Base-by-base conservation (phyloP, 1,140 invertebrate species). In the Chelonus insularis region DNA sequence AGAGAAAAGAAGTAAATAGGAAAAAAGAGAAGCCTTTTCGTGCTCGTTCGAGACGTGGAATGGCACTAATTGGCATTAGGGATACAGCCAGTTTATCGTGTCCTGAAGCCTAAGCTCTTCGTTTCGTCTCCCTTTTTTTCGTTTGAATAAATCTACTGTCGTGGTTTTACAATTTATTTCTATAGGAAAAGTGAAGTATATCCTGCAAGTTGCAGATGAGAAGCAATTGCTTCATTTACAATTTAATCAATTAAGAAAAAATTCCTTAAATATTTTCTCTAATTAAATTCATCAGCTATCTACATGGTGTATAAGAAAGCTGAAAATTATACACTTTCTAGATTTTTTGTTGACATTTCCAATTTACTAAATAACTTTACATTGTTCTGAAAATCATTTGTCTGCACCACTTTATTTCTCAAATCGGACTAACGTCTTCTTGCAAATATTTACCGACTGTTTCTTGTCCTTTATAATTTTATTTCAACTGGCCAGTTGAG, bases 51-150 rank as follows among this genome's bases (percentile, higher is more conserved):
- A 66, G 66, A 68, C 68, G 60, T 62, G 66, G 73, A 80, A 77
- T 79, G 77, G 77, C 78, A 80, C 77, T 80, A 80, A 80, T 80
- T 79, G 78, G 76, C 77, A 77, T 80, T 79, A 76, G 75, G 72
- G 71, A n/a, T n/a, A n/a, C 64, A 78, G 77, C 71, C 77, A 78
- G 72, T 74, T 79, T 76, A 72, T 75, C 76, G 70, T 75, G 74
- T 72, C 64, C 59, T 43, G 58, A 55, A 41, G 25, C 58, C 54
- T 61, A 60, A 64, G 54, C 63, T 54, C 60, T 64, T 60, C 54
- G 51, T 61, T 41, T 12, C 51, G 36, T 56, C 48, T n/a, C 9
- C 34, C 39, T 50, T 21, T 58, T 20, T 48, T n/a, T n/a, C n/a
- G n/a, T n/a, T n/a, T n/a, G n/a, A n/a, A n/a, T n/a, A n/a, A n/a